A percentile compares a stretch with the other conserved stretches of the same genome.
These are phyloP conservation scores for Lonchura striata DNA, from an alignment of 2,113 vertebrate species.

Conservation along the genomic window DNA sequence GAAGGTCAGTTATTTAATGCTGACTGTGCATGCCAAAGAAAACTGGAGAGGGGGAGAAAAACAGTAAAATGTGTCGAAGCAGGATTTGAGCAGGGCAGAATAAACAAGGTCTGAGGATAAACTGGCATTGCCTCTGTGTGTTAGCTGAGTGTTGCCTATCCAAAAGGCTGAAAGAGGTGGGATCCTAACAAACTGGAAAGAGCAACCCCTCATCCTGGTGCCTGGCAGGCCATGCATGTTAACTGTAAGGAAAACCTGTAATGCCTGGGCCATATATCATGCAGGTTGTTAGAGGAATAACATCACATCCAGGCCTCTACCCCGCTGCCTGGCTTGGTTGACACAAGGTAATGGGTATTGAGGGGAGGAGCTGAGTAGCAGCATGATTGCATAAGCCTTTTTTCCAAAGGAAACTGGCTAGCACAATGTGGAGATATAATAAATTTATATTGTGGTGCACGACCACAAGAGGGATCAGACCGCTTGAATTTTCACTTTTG, in stretches of 20 bases:
- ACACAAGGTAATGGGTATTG: neutral
- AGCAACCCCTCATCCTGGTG: neutral
- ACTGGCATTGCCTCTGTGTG: neutral
- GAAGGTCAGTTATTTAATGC: conserved; percentile 53
- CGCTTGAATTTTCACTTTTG: neutral
- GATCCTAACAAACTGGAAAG: neutral
- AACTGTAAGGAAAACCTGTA: neutral
- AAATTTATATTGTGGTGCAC: neutral
- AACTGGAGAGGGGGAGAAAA: neutral
- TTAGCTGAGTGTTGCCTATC: neutral
- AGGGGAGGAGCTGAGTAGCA: neutral
- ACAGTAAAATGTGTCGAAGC: neutral
- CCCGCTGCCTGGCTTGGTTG: neutral
- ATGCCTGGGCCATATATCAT: fast-evolving
- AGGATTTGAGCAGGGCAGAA: neutral
- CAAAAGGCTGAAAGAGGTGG: neutral
- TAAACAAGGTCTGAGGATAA: conserved; percentile 24
- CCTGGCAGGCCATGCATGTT: neutral
- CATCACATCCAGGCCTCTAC: neutral
- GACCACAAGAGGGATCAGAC: conserved; percentile 40
- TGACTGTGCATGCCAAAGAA: neutral
- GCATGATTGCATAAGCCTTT: neutral
- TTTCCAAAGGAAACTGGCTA: neutral
- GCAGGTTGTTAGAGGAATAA: neutral
- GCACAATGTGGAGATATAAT: neutral